These are phyloP conservation scores for Oreochromis mossambicus DNA, from an alignment of 2,797 vertebrate genomes.

Conservation along the genomic window DNA sequence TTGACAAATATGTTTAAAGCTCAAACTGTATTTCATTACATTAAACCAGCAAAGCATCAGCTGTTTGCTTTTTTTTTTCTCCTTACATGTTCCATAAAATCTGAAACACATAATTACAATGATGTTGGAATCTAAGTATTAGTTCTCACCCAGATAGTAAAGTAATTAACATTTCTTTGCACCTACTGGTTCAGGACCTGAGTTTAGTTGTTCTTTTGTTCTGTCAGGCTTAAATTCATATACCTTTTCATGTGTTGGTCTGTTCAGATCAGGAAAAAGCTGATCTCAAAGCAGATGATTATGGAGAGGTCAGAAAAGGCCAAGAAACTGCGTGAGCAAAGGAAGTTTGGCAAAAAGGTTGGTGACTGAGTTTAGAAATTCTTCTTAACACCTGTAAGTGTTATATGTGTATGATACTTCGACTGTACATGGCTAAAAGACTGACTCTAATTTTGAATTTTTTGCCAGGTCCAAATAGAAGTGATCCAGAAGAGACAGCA, in stretches of 20 bases:
- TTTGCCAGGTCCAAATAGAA: slow-evolving; percentile 87
- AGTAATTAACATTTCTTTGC: neutral
- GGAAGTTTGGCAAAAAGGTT: slow-evolving; percentile 98
- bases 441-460: neutral
- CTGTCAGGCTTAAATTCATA: neutral
- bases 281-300: slow-evolving; percentile 86
- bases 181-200: neutral
- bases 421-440: too few species aligned
- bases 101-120: neutral
- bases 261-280: slow-evolving; percentile 88
- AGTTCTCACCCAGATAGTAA: neutral
- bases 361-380: neutral
- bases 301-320: slow-evolving; percentile 94
- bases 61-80: neutral
- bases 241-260: neutral
- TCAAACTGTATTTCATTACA: neutral
- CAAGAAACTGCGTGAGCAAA: slow-evolving; percentile 90
- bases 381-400: neutral
- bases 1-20: neutral
- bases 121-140: neutral
- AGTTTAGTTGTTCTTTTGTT: neutral
- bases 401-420: neutral
- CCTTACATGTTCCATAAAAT: neutral
- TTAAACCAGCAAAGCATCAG: fast-evolving
- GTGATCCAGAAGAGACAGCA: slow-evolving; percentile 94